Conservation (phyloP, 2,113 vertebrate species). For the Pituophis catenifer region DNA sequence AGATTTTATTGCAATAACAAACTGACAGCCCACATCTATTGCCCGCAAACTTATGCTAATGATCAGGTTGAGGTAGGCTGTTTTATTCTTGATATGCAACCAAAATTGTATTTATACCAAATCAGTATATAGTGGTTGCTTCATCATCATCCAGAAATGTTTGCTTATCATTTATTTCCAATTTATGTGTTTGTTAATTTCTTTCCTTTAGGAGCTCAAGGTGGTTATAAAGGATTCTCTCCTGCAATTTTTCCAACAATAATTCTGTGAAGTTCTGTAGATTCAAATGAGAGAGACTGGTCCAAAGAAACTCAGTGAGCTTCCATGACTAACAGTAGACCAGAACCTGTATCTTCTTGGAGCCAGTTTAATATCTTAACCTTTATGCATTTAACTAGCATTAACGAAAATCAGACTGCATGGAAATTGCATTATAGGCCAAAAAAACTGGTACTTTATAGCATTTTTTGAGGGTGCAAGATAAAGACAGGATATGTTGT, state of each 20-base stretch:
- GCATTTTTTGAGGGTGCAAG: neutral
- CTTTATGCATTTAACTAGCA: neutral
- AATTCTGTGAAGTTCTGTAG: neutral
- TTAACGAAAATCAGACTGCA: neutral
- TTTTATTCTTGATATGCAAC: neutral
- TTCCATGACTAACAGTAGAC: neutral
- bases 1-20: neutral
- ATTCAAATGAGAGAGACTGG: neutral
- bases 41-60: neutral
- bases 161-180: neutral
- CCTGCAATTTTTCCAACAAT: neutral
- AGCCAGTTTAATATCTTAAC: neutral
- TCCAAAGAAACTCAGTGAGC: neutral
- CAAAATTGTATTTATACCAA: neutral
- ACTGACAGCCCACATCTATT: neutral
- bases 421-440: neutral
- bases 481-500: slow-evolving; percentile 1
- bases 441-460: neutral
- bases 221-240: neutral
- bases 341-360: neutral
- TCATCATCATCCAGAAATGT: neutral
- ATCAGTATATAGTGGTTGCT: neutral
- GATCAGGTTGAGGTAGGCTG: neutral
- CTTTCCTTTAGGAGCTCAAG: neutral
- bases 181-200: neutral